Percentiles rank a stretch among this genome's conserved stretches.
phyloP scores from a whole-genome alignment of 2,888 invertebrate genomes.

The Periphyllus acericola region DNA sequence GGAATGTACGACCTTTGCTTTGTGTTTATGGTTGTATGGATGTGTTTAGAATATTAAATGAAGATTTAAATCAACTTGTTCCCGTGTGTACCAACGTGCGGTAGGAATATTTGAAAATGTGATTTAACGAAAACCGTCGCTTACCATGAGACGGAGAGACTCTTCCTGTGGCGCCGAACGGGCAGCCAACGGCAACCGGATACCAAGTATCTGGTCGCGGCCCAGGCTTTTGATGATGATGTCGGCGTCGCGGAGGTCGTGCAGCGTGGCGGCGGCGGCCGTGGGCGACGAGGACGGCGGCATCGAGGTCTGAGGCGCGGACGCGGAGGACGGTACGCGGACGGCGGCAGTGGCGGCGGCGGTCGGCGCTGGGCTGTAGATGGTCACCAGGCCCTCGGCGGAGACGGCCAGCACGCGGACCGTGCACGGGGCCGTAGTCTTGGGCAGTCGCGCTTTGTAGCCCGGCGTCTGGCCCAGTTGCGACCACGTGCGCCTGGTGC shows the following conservation, averaged over 20 bases:
- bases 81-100: too few species aligned
- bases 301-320: constrained; percentile 62
- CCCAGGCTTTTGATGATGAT: constrained; percentile 50
- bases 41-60: too few species aligned
- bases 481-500: constrained; percentile 66
- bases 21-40: too few species aligned
- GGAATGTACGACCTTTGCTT: too few species aligned
- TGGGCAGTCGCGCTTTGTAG: constrained; percentile 74
- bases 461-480: constrained; percentile 72
- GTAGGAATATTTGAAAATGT: too few species aligned
- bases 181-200: constrained; percentile 54
- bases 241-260: constrained; percentile 53
- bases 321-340: background rate
- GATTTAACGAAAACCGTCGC: background rate
- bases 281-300: background rate
- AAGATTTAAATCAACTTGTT: too few species aligned
- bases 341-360: constrained; percentile 62
- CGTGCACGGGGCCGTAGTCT: constrained; percentile 72
- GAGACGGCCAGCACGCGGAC: constrained; percentile 78
- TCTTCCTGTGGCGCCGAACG: constrained; percentile 39
- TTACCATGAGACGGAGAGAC: constrained; percentile 56
- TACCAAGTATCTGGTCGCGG: constrained; percentile 56
- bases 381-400: constrained; percentile 77
- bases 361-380: constrained; percentile 73
- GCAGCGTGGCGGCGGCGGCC: background rate